Evolutionary conservation across 2,888 invertebrate genomes (phyloP), one percentile per base, ranked within the genome.

Genomic region (Plemyria rubiginata): DNA sequence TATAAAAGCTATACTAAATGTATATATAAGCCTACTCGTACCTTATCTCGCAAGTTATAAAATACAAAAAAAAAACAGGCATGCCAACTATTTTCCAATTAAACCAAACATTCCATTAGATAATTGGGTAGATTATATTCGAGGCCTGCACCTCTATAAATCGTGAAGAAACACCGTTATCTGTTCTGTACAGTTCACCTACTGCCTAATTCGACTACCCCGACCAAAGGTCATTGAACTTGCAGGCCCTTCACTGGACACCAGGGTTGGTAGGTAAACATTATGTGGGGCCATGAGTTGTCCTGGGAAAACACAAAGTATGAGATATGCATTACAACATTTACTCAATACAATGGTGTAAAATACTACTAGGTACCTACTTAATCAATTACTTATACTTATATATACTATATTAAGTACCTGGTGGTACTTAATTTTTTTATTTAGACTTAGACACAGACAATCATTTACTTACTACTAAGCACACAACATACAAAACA

Each of bases 101-200:
- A 40, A 55, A 52, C n/a, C 36, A 54, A 58, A 62, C 62, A 60
- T 59, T 63, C 66, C 55, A 65, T 67, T 68, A 70, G 66, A 68
- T 70, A 70, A 68, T 70, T 65, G 63, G 40, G 41, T 49, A 63
- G 66, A 70, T 70, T 65, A 71, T 70, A 71, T 71, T 69, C 65
- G 45, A 16, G 55, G 16, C 62, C 43, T 53, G 61, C 59, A 67
- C 68, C 72, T 66, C 60, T 52, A 66, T 70, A 72, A 72, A 70
- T 70, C 70, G 66, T 53, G 61, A 65, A 65, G 70, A 71, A 68
- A 71, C 64, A 65, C 67, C 64, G 73, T 75, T 84, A 85, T 85
- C 84, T 80, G 77, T 79, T 75, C 77, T 77, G 86, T 86, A 85
- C 86, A 83, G 81, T 81, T 81, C 81, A 85, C 80, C 82, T 78